Evolutionary conservation across 1,140 invertebrate genomes (phyloP).

Genomic region (Zaprionus gabonicus): DNA sequence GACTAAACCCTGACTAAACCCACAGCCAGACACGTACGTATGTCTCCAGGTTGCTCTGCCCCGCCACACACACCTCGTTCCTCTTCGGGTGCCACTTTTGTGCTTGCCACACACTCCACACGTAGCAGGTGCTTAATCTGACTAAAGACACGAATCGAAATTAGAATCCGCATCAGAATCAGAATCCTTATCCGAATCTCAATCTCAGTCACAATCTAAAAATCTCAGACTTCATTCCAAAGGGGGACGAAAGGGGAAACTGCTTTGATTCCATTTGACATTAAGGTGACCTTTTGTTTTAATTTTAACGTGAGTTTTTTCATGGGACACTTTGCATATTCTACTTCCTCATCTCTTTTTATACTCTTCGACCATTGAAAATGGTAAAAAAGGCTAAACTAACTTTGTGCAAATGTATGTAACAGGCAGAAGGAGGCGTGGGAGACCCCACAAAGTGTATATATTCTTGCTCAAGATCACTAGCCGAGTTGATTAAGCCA

Average conservation of each 20-base stretch:
- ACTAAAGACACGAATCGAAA: conserved; percentile 44
- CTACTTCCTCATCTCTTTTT: too few species aligned
- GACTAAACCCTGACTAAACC: conserved; percentile 30
- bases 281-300: background rate
- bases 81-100: background rate
- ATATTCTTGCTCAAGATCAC: too few species aligned
- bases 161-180: conserved; percentile 38
- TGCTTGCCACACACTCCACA: conserved; percentile 38
- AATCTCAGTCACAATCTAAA: conserved; percentile 23
- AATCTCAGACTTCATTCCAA: conserved; percentile 13
- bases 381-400: too few species aligned
- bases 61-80: too few species aligned
- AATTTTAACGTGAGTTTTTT: background rate
- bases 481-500: too few species aligned
- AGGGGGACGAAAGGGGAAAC: too few species aligned
- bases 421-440: too few species aligned
- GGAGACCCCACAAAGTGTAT: too few species aligned
- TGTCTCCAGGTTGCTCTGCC: background rate
- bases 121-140: conserved; percentile 45
- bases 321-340: too few species aligned
- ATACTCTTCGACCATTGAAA: too few species aligned
- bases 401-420: too few species aligned
- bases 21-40: conserved; percentile 14
- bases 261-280: conserved; percentile 19
- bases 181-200: conserved; percentile 13